A percentile compares a stretch with the other conserved stretches of the same genome.
These are phyloP conservation scores for Borostomias antarcticus DNA, from an alignment of 2,797 vertebrate genomes.

Conservation along the genomic window DNA sequence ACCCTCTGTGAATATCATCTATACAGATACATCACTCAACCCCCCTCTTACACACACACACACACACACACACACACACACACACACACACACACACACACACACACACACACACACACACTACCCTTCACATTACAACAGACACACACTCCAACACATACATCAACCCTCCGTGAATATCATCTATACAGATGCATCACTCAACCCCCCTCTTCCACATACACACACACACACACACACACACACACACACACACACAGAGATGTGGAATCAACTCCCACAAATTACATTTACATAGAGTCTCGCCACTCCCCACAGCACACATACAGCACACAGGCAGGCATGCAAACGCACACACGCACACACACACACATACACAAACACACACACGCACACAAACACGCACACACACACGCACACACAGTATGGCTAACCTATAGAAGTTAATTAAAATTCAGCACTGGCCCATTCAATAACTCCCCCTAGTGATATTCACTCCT, in stretches of 20 bases:
- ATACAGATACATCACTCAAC: neutral
- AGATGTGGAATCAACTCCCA: neutral
- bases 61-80: neutral
- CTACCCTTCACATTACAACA: no score
- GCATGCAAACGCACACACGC: neutral
- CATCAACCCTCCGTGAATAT: neutral
- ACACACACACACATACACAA: neutral
- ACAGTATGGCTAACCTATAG: constrained; percentile 15
- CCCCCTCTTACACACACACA: neutral
- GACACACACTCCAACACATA: neutral
- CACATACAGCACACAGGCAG: neutral
- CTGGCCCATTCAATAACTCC: constrained; percentile 11
- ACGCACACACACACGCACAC: no score
- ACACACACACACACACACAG: neutral
- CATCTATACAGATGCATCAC: neutral
- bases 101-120: neutral
- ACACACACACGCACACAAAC: no score
- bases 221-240: neutral
- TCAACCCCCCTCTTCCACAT: neutral
- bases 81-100: neutral
- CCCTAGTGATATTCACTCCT: constrained; percentile 35
- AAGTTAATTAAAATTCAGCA: constrained; percentile 28
- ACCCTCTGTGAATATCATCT: neutral
- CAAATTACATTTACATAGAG: neutral
- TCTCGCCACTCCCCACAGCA: no score